Conservation (phyloP, 2,888 invertebrate species). For the Auanema freiburgensis region DNA sequence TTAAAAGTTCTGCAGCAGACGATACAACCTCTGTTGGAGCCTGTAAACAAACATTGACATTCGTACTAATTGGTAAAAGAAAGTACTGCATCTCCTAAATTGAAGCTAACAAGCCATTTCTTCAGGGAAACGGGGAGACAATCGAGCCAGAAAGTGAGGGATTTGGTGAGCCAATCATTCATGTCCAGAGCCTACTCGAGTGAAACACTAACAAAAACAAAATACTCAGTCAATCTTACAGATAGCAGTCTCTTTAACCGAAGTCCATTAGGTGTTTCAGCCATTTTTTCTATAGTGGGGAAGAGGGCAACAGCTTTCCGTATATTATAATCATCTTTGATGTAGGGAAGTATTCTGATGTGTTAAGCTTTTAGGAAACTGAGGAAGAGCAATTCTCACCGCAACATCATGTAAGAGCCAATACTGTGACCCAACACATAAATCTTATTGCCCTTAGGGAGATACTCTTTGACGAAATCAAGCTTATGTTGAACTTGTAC, state of each 20-base stretch:
- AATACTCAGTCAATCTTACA: constrained; percentile 24
- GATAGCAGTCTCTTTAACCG: constrained; percentile 39
- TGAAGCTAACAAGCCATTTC: constrained; percentile 35
- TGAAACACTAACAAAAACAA: background rate
- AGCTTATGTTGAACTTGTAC: constrained; percentile 54
- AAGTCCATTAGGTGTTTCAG: constrained; percentile 52
- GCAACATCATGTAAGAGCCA: constrained; percentile 52
- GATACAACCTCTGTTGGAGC: constrained; percentile 37
- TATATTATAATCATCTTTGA: constrained; percentile 39
- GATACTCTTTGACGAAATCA: constrained; percentile 46
- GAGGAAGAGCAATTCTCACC: constrained; percentile 15
- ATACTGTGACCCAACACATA: constrained; percentile 57
- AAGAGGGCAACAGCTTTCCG: constrained; percentile 49
- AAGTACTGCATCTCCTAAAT: constrained; percentile 15
- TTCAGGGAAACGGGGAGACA: constrained; percentile 40
- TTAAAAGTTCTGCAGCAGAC: constrained; percentile 40
- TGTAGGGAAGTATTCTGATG: constrained; percentile 40
- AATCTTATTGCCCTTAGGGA: constrained; percentile 39
- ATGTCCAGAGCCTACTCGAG: constrained; percentile 32
- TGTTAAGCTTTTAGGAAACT: constrained; percentile 6
- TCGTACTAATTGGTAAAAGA: constrained; percentile 1
- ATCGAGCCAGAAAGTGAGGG: constrained; percentile 44
- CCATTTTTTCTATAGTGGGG: constrained; percentile 58
- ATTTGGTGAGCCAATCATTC: constrained; percentile 49
- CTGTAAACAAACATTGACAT: constrained; percentile 20